Evolutionary conservation across 2,113 vertebrate genomes (phyloP).

Genomic region (Pangasianodon hypophthalmus): DNA sequence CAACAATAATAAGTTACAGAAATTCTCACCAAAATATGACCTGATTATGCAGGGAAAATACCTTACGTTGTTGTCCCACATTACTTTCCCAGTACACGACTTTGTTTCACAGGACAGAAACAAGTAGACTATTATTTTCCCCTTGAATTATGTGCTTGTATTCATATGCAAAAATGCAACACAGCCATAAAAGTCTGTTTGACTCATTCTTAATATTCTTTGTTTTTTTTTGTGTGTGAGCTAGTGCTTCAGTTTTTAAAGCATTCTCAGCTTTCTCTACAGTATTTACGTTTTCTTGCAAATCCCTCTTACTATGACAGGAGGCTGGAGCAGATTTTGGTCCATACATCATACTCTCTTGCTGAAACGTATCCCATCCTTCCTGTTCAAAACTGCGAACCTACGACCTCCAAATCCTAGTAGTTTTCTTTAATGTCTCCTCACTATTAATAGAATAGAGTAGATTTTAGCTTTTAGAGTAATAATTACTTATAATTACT

Average conservation of each 20-base stretch:
- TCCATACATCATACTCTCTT: slow-evolving; percentile 42
- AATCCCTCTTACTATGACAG: slow-evolving; percentile 22
- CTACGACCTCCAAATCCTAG: neutral
- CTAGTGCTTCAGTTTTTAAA: neutral
- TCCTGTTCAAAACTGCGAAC: slow-evolving; percentile 1
- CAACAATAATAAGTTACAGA: neutral
- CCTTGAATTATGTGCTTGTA: neutral
- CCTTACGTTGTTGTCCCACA: neutral
- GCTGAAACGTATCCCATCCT: slow-evolving; percentile 18
- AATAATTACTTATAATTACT: neutral
- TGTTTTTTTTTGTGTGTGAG: neutral
- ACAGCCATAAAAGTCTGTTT: neutral
- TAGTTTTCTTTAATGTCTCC: neutral
- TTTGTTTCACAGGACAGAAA: neutral
- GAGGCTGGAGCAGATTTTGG: slow-evolving; percentile 51
- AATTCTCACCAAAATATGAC: slow-evolving; percentile 7
- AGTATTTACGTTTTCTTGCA: slow-evolving; percentile 15
- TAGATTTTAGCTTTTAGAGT: slow-evolving; percentile 2
- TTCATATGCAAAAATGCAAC: slow-evolving; percentile 2
- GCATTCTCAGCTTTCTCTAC: neutral
- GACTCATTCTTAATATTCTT: neutral
- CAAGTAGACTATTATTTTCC: slow-evolving; percentile 1
- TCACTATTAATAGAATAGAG: neutral
- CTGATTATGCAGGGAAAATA: neutral
- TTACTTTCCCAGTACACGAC: neutral